These are phyloP conservation scores for Marasmarcha lunaedactyla DNA, from an alignment of 2,888 invertebrate species.

Conservation along the genomic window DNA sequence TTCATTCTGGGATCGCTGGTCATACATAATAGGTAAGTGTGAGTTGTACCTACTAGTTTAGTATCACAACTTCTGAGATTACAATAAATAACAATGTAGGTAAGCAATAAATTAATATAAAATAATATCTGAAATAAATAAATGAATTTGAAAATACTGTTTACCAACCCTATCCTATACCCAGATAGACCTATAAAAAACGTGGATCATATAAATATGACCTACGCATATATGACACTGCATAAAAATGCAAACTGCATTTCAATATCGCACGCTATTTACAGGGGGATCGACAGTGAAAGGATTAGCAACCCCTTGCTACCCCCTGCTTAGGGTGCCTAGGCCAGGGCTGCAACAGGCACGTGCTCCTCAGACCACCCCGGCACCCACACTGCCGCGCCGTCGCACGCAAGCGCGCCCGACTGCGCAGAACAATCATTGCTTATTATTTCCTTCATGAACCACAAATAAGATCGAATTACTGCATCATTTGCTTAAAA, in stretches of 20 bases:
- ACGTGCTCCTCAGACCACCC: slow-evolving; percentile 3
- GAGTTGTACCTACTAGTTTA: too few species aligned
- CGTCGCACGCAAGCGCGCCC: slow-evolving; percentile 14
- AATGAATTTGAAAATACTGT: too few species aligned
- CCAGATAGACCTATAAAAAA: too few species aligned
- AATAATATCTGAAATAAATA: too few species aligned
- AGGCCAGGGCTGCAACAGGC: slow-evolving; percentile 5
- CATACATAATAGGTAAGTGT: too few species aligned
- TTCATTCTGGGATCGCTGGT: too few species aligned
- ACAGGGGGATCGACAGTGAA: slow-evolving; percentile 4
- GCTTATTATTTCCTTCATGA: slow-evolving; percentile 42
- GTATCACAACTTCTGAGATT: too few species aligned
- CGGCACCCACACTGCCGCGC: slow-evolving; percentile 14
- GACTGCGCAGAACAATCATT: slow-evolving; percentile 41
- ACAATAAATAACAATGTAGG: too few species aligned
- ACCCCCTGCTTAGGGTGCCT: neutral
- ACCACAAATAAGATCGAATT: slow-evolving; percentile 46
- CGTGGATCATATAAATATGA: too few species aligned
- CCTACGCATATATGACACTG: too few species aligned
- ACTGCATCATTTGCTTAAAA: slow-evolving; percentile 30
- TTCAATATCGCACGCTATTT: neutral
- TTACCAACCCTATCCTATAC: too few species aligned
- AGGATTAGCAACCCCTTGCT: slow-evolving; percentile 5
- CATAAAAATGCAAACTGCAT: neutral
- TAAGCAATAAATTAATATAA: too few species aligned